Conservation (phyloP, 2,888 invertebrate species). For the Ephialtes manifestator region DNA sequence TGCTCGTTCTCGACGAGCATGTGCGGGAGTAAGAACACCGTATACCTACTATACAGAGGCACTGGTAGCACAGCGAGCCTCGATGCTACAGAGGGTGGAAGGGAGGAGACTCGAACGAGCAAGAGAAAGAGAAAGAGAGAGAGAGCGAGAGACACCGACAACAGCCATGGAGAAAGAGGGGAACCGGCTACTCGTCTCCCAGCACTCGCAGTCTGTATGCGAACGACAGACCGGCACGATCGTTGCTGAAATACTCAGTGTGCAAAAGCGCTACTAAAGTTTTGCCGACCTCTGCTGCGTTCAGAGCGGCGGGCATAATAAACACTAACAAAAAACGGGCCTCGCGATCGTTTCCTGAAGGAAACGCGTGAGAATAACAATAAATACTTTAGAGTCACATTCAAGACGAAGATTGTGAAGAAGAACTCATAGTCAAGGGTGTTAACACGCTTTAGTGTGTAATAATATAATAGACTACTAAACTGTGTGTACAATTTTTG, state of each 20-base stretch:
- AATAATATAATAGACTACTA: neutral
- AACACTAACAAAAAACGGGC: neutral
- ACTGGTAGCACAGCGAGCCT: neutral
- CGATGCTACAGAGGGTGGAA: slow-evolving; percentile 54
- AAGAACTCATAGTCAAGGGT: neutral
- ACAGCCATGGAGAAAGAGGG: slow-evolving; percentile 46
- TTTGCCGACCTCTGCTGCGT: neutral
- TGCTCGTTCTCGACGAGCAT: neutral
- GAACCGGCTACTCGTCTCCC: slow-evolving; percentile 62
- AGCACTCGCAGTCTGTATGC: slow-evolving; percentile 66
- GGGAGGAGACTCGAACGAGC: slow-evolving; percentile 51
- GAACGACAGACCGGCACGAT: slow-evolving; percentile 62
- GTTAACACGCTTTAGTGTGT: neutral
- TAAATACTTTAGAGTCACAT: neutral
- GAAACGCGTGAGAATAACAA: neutral
- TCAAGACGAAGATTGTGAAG: too few relatives aligned
- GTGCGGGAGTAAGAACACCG: slow-evolving; percentile 50
- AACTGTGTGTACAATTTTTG: slow-evolving; percentile 9
- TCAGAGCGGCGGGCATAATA: neutral
- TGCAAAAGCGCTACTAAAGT: slow-evolving; percentile 14
- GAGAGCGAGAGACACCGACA: slow-evolving; percentile 44
- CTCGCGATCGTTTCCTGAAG: neutral
- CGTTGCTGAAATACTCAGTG: slow-evolving; percentile 50
- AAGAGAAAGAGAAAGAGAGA: slow-evolving; percentile 40
- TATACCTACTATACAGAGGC: neutral